phyloP scores from a whole-genome alignment of 2,888 invertebrate genomes.

The Pandemis corylana region DNA sequence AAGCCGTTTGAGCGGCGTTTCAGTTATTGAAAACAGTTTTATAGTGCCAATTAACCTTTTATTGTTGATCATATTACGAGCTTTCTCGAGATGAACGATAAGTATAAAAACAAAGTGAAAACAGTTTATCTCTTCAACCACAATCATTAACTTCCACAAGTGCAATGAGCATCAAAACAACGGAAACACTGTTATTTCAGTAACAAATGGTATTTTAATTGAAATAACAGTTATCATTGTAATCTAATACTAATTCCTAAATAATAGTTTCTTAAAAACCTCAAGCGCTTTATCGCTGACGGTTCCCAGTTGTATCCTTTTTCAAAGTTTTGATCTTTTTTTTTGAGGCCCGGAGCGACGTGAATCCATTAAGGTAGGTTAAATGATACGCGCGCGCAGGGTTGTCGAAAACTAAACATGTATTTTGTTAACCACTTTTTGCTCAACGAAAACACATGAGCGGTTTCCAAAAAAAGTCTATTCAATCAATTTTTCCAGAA shows the following conservation, averaged over 20 bases:
- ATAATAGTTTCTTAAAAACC: slow-evolving; percentile 32
- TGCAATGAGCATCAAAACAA: slow-evolving; percentile 12
- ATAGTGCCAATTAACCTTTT: not conserved
- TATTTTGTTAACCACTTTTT: not conserved
- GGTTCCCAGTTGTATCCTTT: slow-evolving; percentile 51
- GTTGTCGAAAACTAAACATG: slow-evolving; percentile 38
- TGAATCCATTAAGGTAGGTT: slow-evolving; percentile 74
- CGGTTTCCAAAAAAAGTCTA: too few species aligned
- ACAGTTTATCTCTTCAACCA: not conserved
- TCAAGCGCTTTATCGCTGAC: slow-evolving; percentile 54
- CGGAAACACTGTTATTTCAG: slow-evolving; percentile 5
- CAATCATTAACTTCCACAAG: not conserved
- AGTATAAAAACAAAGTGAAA: not conserved
- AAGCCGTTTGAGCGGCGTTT: too few species aligned
- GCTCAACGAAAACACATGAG: too few species aligned
- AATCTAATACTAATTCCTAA: slow-evolving; percentile 38
- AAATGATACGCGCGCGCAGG: slow-evolving; percentile 63
- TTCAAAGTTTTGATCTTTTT: slow-evolving; percentile 53
- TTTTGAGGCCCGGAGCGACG: slow-evolving; percentile 60
- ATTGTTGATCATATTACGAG: not conserved
- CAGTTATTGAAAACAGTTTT: too few species aligned
- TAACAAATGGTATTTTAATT: slow-evolving; percentile 24
- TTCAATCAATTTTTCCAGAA: too few species aligned
- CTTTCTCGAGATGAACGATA: not conserved
- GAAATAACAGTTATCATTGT: slow-evolving; percentile 28